phyloP scores from a whole-genome alignment of 2,888 invertebrate genomes.

The Catocala fraxini region DNA sequence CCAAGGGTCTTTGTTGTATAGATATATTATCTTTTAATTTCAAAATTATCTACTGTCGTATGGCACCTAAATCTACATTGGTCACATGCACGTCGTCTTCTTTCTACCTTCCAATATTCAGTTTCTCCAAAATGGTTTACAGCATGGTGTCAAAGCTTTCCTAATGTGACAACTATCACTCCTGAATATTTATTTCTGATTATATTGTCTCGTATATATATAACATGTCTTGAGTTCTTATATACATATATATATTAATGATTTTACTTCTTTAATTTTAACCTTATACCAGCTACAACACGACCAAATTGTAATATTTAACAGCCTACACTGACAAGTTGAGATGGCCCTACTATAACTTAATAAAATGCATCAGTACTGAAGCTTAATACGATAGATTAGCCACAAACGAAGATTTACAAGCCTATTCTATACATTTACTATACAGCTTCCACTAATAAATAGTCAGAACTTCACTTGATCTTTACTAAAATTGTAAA shows the following conservation, averaged over 20 bases:
- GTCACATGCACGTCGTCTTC: conserved; percentile 61
- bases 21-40: conserved; percentile 37
- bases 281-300: conserved; percentile 72
- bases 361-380: conserved; percentile 44
- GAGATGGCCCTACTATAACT: conserved; percentile 37
- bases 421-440: conserved; percentile 40
- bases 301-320: conserved; percentile 81
- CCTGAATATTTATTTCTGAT: conserved; percentile 43
- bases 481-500: conserved; percentile 54
- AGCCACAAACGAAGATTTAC: conserved; percentile 37
- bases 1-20: conserved; percentile 41
- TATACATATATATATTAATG: conserved; percentile 30
- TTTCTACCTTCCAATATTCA: conserved; percentile 47
- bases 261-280: conserved; percentile 44
- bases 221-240: conserved; percentile 48
- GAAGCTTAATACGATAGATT: conserved; percentile 46
- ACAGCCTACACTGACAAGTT: conserved; percentile 55
- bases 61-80: conserved; percentile 42
- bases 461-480: conserved; percentile 44
- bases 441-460: conserved; percentile 55
- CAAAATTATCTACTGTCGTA: conserved; percentile 36
- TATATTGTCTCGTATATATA: conserved; percentile 32
- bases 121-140: conserved; percentile 42
- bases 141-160: conserved; percentile 62
- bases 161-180: conserved; percentile 46